These are phyloP conservation scores for Vultur gryphus DNA, from an alignment of 2,797 vertebrate species.

Conservation along the genomic window DNA sequence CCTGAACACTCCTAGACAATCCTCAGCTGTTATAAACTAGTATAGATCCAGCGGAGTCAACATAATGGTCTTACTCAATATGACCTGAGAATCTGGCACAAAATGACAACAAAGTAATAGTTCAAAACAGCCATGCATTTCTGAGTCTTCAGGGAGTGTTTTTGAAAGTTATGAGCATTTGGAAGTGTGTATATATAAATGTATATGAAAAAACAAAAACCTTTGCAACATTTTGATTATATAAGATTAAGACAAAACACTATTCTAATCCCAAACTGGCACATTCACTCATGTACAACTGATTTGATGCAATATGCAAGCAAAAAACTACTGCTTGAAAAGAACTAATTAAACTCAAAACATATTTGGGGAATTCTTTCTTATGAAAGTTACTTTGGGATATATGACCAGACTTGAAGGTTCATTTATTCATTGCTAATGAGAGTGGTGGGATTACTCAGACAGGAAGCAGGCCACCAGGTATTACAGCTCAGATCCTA, in stretches of 20 bases:
- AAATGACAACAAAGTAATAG: not conserved
- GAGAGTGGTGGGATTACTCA: not conserved
- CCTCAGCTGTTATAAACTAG: not conserved
- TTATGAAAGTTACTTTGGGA: not conserved
- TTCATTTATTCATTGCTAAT: not conserved
- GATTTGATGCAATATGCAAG: not conserved
- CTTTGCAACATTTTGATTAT: not conserved
- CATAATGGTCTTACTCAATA: not conserved
- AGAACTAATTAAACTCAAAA: not conserved
- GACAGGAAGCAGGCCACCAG: not conserved
- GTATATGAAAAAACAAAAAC: not conserved
- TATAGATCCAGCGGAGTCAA: not conserved
- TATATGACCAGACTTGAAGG: not conserved
- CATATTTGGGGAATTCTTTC: not conserved
- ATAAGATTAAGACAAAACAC: not conserved
- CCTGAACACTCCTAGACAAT: not conserved
- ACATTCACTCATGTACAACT: not conserved
- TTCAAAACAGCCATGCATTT: not conserved
- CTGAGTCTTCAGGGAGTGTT: not conserved
- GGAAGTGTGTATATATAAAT: not conserved
- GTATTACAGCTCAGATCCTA: not conserved
- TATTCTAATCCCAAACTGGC: not conserved
- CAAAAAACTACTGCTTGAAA: not conserved
- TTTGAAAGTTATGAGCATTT: not conserved
- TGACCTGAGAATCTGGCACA: not conserved